Evolutionary conservation across 2,113 vertebrate genomes (phyloP).

Genomic region (Phaetusa simplex): DNA sequence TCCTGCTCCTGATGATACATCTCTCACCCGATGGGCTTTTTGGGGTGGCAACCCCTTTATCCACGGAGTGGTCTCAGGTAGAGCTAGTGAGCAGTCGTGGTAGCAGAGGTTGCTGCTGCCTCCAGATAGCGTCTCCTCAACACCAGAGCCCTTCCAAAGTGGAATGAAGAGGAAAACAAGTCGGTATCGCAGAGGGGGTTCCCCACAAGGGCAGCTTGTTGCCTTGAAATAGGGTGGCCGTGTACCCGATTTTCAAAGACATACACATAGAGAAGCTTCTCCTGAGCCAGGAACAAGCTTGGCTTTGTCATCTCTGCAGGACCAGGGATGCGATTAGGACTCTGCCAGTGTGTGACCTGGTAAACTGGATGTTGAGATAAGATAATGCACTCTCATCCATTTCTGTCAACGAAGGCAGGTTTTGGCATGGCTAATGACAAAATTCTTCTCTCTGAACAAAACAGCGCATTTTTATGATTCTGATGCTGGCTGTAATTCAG

Average conservation of each 20-base stretch:
- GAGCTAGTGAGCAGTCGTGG: background rate
- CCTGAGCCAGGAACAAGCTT: background rate
- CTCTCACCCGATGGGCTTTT: background rate
- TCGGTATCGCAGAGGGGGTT: rapidly evolving
- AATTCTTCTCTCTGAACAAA: constrained; percentile 27
- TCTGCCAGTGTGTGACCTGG: constrained; percentile 21
- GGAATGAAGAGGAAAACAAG: background rate
- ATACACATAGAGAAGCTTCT: background rate
- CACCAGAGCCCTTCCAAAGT: background rate
- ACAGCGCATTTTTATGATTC: constrained; percentile 25
- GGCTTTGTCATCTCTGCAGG: background rate
- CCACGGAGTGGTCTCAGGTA: background rate
- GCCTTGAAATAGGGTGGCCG: background rate
- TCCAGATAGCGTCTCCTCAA: background rate
- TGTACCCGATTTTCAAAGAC: background rate
- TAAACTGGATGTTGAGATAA: constrained; percentile 40
- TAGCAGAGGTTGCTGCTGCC: background rate
- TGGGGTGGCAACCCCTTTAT: background rate
- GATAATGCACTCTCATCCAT: background rate
- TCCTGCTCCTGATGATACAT: background rate
- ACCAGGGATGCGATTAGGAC: background rate
- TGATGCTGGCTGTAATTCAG: constrained; percentile 52
- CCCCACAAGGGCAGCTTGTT: background rate
- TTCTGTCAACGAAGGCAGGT: background rate
- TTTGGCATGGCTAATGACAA: constrained; percentile 40